Evolutionary conservation across 1,140 invertebrate species (phyloP).

Genomic region (Eriocheir sinensis): DNA sequence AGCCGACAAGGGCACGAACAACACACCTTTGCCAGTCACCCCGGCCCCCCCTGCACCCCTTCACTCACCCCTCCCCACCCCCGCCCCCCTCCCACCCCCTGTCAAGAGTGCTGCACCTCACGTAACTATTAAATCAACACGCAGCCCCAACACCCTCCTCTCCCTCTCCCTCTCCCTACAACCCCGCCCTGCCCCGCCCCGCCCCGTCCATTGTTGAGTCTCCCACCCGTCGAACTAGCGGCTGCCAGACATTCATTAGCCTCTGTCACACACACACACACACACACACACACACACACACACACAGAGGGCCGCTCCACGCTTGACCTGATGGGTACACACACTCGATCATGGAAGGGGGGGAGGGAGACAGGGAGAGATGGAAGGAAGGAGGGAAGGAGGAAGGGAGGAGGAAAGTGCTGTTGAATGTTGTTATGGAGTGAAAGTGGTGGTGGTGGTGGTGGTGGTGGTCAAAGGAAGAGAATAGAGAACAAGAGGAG

Average conservation of each 20-base stretch:
- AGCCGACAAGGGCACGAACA: too few species aligned
- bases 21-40: too few species aligned
- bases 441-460: too few species aligned
- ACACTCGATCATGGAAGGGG: not conserved
- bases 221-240: not conserved
- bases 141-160: not conserved
- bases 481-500: not conserved
- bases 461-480: not conserved
- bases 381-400: not conserved
- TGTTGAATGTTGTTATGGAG: not conserved
- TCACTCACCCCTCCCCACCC: too few species aligned
- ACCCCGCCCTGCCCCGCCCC: not conserved
- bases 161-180: not conserved
- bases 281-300: too few species aligned
- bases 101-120: not conserved
- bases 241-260: slow-evolving; percentile 8
- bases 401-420: not conserved
- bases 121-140: not conserved
- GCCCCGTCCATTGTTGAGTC: not conserved
- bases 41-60: too few species aligned
- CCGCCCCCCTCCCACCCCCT: too few species aligned
- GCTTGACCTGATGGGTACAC: not conserved
- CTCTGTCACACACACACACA: not conserved
- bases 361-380: too few species aligned
- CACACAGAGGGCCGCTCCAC: not conserved